Evolutionary conservation across 2,888 invertebrate species (phyloP), one percentile per base, ranked within the genome.

Genomic region (Polyommatus iphigenia): DNA sequence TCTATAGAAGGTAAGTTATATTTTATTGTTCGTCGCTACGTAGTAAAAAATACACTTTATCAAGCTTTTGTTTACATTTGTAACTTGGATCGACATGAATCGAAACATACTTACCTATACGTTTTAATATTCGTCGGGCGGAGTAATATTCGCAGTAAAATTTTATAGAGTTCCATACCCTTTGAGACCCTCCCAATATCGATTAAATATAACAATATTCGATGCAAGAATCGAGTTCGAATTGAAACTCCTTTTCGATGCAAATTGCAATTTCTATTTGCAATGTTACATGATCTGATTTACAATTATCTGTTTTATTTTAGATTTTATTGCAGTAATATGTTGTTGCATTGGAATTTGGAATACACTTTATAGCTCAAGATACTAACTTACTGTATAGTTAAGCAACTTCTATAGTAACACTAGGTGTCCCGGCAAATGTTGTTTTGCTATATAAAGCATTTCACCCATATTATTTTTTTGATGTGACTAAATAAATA

Each of bases 131-230:
- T 62, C 29, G 29, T 29, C 29, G 4, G 18, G 29, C 24, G 29
- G 18, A 8, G 59, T 67, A 67, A 6, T 18, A 67, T 67, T 67
- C 67, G 67, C 67, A 67, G 72, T 72, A 20, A 41, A 72, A 72
- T 72, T 72, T 72, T 72, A 72, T 72, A 15, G 72, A 72, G 72
- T 20, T 41, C 72, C 72, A 36, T 72, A 15, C 67, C 72, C 72
- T 41, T 72, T 41, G 41, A 41, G 72, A 72, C 72, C 41, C 41
- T 41, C 41, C 8, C 72, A 36, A 72, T 72, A 72, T 72, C 72
- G 72, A 72, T 72, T 72, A 72, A 41, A 72, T 36, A 41, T 36
- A 72, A 72, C 72, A 72, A 41, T 72, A 72, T 72, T 72, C 72
- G 20, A 41, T 41, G 72, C 36, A 20, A 20, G 72, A 41, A 36